A percentile compares a stretch with the other conserved stretches of the same genome.
Evolutionary conservation across 2,797 vertebrate species (phyloP).

Genomic region (Lates japonicus): DNA sequence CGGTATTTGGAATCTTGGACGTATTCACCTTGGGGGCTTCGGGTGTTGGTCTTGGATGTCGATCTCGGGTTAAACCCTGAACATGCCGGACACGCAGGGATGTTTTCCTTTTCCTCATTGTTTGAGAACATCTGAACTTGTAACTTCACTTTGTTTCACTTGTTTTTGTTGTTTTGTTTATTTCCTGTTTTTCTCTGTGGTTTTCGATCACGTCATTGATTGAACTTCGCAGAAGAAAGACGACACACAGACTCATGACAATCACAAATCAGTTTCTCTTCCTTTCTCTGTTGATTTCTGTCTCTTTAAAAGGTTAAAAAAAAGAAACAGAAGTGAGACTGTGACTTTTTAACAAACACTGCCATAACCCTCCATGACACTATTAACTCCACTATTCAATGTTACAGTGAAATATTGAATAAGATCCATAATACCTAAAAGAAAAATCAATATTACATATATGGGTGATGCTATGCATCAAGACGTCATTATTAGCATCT

Average conservation of each 20-base stretch:
- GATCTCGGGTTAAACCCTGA: slow-evolving; percentile 21
- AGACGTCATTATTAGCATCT: slow-evolving; percentile 61
- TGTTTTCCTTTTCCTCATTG: slow-evolving; percentile 11
- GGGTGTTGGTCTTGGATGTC: slow-evolving; percentile 2
- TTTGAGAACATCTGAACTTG: slow-evolving; percentile 22
- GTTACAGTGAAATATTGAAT: slow-evolving; percentile 49
- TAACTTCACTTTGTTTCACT: neutral
- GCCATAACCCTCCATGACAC: slow-evolving; percentile 71
- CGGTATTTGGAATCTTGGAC: neutral
- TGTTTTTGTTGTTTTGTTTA: neutral
- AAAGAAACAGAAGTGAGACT: slow-evolving; percentile 26
- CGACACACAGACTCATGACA: slow-evolving; percentile 65
- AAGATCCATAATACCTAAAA: slow-evolving; percentile 35
- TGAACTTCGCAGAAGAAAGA: slow-evolving; percentile 24
- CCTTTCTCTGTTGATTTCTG: slow-evolving; percentile 15
- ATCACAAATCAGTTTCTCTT: slow-evolving; percentile 55
- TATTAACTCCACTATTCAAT: slow-evolving; percentile 65
- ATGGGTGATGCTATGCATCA: slow-evolving; percentile 79
- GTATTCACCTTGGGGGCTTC: neutral
- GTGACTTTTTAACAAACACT: slow-evolving; percentile 61
- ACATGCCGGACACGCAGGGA: slow-evolving; percentile 14
- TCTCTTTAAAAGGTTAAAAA: slow-evolving; percentile 15
- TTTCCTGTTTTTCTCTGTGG: neutral
- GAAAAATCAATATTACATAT: slow-evolving; percentile 38
- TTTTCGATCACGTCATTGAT: slow-evolving; percentile 10